phyloP scores from a whole-genome alignment of 2,113 vertebrate species.

The Myrmecobius fasciatus region DNA sequence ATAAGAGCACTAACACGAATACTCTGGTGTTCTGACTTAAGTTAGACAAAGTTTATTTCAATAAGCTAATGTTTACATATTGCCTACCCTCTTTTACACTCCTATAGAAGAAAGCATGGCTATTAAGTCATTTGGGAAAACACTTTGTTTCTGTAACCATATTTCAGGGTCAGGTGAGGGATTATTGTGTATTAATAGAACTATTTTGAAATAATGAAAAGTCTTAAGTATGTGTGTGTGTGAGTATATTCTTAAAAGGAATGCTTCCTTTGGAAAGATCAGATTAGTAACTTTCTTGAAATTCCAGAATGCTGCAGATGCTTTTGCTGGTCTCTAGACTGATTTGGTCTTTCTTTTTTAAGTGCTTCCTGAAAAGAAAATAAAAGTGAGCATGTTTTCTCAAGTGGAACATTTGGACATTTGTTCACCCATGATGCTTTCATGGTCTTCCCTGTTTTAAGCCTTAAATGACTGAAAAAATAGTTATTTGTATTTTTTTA shows the following conservation, averaged over 20 bases:
- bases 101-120: slow-evolving; percentile 54
- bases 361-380: slow-evolving; percentile 65
- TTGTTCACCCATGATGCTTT: slow-evolving; percentile 44
- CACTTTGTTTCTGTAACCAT: background rate
- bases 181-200: slow-evolving; percentile 61
- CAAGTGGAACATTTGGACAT: slow-evolving; percentile 48
- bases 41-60: background rate
- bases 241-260: slow-evolving; percentile 67
- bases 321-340: slow-evolving; percentile 64
- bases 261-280: slow-evolving; percentile 72
- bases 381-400: slow-evolving; percentile 51
- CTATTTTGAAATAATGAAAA: slow-evolving; percentile 59
- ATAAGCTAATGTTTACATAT: background rate
- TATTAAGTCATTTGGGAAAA: slow-evolving; percentile 70
- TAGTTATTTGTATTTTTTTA: slow-evolving; percentile 21
- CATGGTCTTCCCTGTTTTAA: slow-evolving; percentile 20
- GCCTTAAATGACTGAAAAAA: slow-evolving; percentile 28
- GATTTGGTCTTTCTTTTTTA: slow-evolving; percentile 64
- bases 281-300: slow-evolving; percentile 58
- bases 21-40: background rate
- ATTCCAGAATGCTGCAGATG: slow-evolving; percentile 52
- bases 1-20: background rate
- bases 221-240: slow-evolving; percentile 54
- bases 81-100: background rate
- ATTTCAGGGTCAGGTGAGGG: slow-evolving; percentile 61